Evolutionary conservation across 1,140 invertebrate genomes (phyloP), one percentile per base, ranked within the genome.

Genomic region (Argopecten irradians): DNA sequence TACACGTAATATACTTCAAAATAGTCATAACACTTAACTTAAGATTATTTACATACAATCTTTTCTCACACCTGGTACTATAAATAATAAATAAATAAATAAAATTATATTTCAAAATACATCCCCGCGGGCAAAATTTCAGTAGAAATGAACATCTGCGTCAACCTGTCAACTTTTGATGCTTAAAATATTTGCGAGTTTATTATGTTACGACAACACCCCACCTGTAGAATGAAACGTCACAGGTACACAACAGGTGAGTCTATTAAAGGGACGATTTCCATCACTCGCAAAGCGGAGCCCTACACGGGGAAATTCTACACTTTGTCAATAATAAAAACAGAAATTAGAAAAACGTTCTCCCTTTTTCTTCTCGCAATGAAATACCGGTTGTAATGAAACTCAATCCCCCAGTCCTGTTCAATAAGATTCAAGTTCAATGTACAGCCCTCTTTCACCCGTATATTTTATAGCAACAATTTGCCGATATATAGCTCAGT

Each of bases 1-100:
- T 71, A 71, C 55, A 28, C 43, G 43, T 71, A 11, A 28, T 16
- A 28, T 5, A 28, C 55, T 28, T 28, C 55, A 71, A n/a, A 71
- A 16, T 28, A 3, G n/a, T 71, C 5, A 71, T 71, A 22, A 28
- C 8, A 22, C 2, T 71, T n/a, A n/a, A n/a, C n/a, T 71, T 71
- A 71, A 71, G 16, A 71, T 46, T 71, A 71, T 71, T 71, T 39
- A 13, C 13, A 8, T 71, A 71, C n/a, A 5, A 28, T 71, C 22
- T 28, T 71, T 71, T 71, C 55, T 71, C 55, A 71, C 55, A 71
- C 55, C 55, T 71, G 55, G 55, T n/a, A 11, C 55, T 71, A 71
- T 71, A 71, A 71, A 71, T 71, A 71, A 71, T 16, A 71, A 71
- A 71, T 71, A 3, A 71, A 46, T 11, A 39, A 39, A 39, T 39